These are phyloP conservation scores for Antigone vipio DNA, from an alignment of 2,113 vertebrate species.

Conservation along the genomic window DNA sequence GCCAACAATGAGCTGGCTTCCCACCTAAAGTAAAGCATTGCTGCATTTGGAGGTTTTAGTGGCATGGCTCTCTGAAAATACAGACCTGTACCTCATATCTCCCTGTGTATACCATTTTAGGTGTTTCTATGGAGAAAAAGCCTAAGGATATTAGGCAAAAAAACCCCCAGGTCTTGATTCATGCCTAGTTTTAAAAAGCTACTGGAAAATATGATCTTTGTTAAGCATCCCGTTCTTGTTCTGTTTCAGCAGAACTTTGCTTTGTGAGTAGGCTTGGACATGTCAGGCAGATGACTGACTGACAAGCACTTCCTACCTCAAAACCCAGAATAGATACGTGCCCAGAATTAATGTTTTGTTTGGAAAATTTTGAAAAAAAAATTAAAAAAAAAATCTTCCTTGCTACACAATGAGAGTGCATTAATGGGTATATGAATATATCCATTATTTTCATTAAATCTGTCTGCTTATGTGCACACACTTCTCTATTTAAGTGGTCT, in stretches of 20 bases:
- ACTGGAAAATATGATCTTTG: background rate
- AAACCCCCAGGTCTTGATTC: background rate
- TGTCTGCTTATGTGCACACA: background rate
- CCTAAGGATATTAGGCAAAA: background rate
- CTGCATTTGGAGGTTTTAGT: background rate
- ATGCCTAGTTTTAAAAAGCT: background rate
- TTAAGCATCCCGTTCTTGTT: background rate
- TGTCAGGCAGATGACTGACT: background rate
- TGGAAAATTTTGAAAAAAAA: background rate
- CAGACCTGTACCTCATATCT: background rate
- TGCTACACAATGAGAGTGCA: background rate
- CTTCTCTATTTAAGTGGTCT: background rate
- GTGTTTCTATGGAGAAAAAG: background rate
- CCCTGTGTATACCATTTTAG: fast-evolving
- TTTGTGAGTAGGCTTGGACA: background rate
- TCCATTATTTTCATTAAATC: background rate
- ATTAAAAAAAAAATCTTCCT: background rate
- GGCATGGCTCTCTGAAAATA: background rate
- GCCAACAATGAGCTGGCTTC: background rate
- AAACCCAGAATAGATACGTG: background rate
- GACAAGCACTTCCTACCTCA: background rate
- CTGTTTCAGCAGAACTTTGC: background rate
- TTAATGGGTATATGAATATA: background rate
- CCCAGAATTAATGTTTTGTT: background rate
- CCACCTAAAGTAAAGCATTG: background rate